Base-by-base conservation (phyloP, 2,113 vertebrate genomes). In the Gallinago undulata region DNA sequence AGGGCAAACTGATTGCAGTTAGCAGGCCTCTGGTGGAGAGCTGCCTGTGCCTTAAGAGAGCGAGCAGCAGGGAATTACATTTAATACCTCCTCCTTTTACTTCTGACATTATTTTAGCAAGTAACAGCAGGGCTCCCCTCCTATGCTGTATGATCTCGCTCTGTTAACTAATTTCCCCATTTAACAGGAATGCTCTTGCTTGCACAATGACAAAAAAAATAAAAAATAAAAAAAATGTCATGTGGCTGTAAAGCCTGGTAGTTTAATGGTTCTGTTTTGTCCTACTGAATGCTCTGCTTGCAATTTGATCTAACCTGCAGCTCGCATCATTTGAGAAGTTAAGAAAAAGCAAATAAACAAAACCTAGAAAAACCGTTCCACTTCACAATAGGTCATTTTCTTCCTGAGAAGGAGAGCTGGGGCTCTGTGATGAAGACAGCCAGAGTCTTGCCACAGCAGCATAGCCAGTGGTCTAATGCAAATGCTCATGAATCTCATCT, bases 101-200 rank as follows among this genome's bases (percentile, higher is more conserved):
- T 59, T 85, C 94, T 91, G 78, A 95, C 81, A 35, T 94, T 82
- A 82, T 85, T 88, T 68, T 92, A 74, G 89, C 70, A 43, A 93
- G 75, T 24, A 90, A 79, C 94, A 96, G 95, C 93, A 93, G 94
- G 84, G 84, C 53, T 95, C 82, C 91, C 66, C 89, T 75, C 81
- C 81, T 75, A 90, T 16, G 87, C 89, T 79, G 33, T 68, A 25
- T 68, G 93, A 82, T 93, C 94, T 93, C 1, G 2, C 80, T 73
- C 91, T 72, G 39, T 63, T 95, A 92, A 84, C 89, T 92, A 63
- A 93, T 92, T 95, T 93, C 3, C 7, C 33, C 24, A 82, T 56
- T 55, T 75, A 82, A 75, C 31, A 64, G 81, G 56, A 95, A 93
- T 73, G 90, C 62, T 91, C 13, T 84, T 41, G 67, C 95, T 90